Percentiles rank a stretch among this genome's conserved stretches.
Conservation (phyloP, 2,888 invertebrate genomes). For the Hypomecis atomaria region DNA sequence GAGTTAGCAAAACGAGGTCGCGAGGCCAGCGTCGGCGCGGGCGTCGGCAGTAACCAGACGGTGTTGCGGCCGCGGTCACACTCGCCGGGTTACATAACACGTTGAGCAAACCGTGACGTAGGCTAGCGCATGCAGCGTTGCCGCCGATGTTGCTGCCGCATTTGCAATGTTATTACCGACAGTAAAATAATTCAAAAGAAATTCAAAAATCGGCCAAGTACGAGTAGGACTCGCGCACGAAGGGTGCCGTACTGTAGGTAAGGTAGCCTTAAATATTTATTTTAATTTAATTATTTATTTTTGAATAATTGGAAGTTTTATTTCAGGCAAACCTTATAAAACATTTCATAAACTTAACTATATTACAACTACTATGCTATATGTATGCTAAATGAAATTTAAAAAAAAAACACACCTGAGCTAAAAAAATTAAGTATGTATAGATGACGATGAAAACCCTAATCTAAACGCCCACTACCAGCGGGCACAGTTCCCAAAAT, state of each 20-base stretch:
- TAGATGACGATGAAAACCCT: no score
- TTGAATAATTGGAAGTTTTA: no score
- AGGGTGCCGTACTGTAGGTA: neutral
- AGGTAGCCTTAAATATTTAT: neutral
- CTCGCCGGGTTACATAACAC: constrained; percentile 59
- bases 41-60: constrained; percentile 37
- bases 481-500: no score
- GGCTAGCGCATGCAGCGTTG: constrained; percentile 27
- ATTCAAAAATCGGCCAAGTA: neutral
- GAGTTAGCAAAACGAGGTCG: constrained; percentile 37
- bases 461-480: no score
- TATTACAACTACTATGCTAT: no score
- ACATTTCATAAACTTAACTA: no score
- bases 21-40: constrained; percentile 37
- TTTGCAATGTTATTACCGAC: constrained; percentile 23
- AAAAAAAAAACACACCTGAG: no score
- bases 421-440: no score
- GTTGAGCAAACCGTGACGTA: constrained; percentile 58
- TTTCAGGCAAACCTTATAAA: no score
- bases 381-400: no score
- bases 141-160: constrained; percentile 17
- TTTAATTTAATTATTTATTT: no score
- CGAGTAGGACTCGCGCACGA: neutral
- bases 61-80: constrained; percentile 51
- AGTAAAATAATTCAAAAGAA: neutral